Base-by-base conservation (phyloP, 2,113 vertebrate species). In the Podilymbus podiceps region DNA sequence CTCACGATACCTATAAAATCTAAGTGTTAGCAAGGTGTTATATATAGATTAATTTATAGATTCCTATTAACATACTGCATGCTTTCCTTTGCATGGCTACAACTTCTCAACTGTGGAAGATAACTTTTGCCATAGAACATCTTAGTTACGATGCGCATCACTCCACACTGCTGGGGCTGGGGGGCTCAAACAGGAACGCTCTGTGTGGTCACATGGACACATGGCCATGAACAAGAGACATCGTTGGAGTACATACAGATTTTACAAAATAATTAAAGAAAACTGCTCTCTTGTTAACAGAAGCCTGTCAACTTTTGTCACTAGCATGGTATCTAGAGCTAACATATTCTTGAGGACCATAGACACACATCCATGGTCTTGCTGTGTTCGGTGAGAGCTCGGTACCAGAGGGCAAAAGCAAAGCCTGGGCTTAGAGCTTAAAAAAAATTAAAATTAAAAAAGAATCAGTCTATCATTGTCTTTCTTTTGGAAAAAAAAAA, bases 1-100 rank as follows among this genome's bases (percentile, higher is more conserved):
- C 93, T 95, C 94, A 89, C 59, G 77, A 95, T 95, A 88, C 63
- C 97, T 84, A 95, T 97, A 97, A 97, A 97, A 96, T 73, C 80
- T 94, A 94, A 97, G 89, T 95, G 94, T 94, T 96, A 82, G 44
- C 89, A 96, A 96, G 92, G 89, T 97, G 83, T 93, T 97, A 89
- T 63, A 76, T 77, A 92, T 85, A 96, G 95, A 97, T 97, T 97
- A 97, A 97, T 96, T 96, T 97, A 97, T 97, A 95, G 95, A 92
- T 95, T 88, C 72, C 83, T 93, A 95, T 96, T 97, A 96, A 90
- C 80, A 44, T 74, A 85, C 88, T 75, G 75, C 13, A 22, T 63
- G 62, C 76, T 96, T 50, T 93, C 83, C 35, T 89, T 84, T 82
- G 66, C 79, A 68, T 60, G 88, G 89, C 69, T 91, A 25, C 95